These are phyloP conservation scores for Gibbula magus DNA, from an alignment of 2,888 invertebrate genomes.

Conservation along the genomic window DNA sequence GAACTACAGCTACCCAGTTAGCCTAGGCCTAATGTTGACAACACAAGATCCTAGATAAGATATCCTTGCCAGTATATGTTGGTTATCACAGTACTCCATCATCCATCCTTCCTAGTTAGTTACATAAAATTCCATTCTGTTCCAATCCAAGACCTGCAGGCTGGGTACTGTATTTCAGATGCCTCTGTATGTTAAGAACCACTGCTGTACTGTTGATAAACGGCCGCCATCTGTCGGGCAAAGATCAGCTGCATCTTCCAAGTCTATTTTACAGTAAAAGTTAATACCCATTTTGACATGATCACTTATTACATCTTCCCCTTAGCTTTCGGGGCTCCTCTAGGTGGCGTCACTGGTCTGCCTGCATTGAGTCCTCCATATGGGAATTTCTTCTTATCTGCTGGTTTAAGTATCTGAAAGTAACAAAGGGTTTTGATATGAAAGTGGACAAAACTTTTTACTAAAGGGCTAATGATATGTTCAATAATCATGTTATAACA, in stretches of 20 bases:
- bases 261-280: constrained; percentile 3
- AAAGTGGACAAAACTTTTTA: neutral
- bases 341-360: constrained; percentile 97
- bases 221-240: constrained; percentile 23
- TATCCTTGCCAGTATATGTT: no score
- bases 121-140: neutral
- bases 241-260: constrained; percentile 10
- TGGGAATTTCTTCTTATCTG: constrained; percentile 99
- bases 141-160: neutral
- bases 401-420: constrained; percentile 97
- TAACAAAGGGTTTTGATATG: neutral
- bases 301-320: constrained; percentile 62
- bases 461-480: no score
- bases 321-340: constrained; percentile 76
- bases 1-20: neutral
- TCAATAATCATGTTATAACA: no score
- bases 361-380: constrained; percentile 95
- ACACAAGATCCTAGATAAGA: no score
- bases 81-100: neutral
- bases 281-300: constrained; percentile 14
- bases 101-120: neutral
- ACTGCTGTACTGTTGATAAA: neutral
- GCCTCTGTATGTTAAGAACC: neutral
- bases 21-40: no score
- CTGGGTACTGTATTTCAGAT: neutral